Percentiles rank a stretch among this genome's conserved stretches.
These are phyloP conservation scores for Drosophila falleni DNA, from an alignment of 2,888 invertebrate species.

Conservation along the genomic window DNA sequence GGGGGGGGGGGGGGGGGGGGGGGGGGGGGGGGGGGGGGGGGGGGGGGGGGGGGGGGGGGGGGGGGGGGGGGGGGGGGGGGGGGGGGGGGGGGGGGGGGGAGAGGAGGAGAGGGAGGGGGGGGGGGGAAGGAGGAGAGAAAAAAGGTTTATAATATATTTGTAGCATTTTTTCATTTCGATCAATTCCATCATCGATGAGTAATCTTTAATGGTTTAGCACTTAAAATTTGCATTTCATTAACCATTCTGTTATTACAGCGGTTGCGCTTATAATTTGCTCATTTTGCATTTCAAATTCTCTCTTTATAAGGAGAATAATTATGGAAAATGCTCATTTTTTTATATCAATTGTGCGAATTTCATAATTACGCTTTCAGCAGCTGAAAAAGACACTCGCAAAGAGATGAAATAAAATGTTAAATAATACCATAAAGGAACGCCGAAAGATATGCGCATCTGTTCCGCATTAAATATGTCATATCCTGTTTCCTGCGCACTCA, in stretches of 20 bases:
- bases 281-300: conserved; percentile 21
- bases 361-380: conserved; percentile 52
- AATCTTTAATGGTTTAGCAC: conserved; percentile 22
- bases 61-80: too few relatives aligned
- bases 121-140: too few relatives aligned
- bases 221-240: conserved; percentile 68
- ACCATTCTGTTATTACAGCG: conserved; percentile 42
- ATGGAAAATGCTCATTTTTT: conserved; percentile 26
- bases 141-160: too few relatives aligned
- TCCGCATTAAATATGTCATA: conserved; percentile 81
- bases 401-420: conserved; percentile 43
- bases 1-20: too few relatives aligned
- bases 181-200: conserved; percentile 23
- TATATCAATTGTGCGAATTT: conserved; percentile 37
- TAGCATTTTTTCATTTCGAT: neutral
- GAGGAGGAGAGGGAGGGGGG: too few relatives aligned
- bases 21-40: too few relatives aligned
- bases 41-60: too few relatives aligned
- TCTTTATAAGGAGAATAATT: conserved; percentile 2
- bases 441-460: conserved; percentile 74
- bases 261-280: conserved; percentile 4
- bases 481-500: conserved; percentile 77
- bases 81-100: too few relatives aligned
- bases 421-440: conserved; percentile 26
- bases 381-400: conserved; percentile 39